These are phyloP conservation scores for Hassar affinis DNA, from an alignment of 2,113 vertebrate genomes.

Conservation along the genomic window DNA sequence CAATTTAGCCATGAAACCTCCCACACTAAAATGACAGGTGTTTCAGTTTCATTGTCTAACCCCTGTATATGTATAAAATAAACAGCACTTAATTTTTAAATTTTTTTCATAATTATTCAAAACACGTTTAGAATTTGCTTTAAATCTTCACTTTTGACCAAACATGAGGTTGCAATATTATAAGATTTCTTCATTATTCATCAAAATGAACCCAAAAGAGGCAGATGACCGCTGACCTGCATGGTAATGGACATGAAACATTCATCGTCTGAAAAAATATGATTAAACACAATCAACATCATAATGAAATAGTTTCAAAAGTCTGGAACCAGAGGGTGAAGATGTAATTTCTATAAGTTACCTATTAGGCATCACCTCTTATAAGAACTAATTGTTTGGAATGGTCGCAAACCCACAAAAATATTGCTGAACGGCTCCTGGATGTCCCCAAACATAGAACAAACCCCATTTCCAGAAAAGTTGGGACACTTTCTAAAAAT, in stretches of 20 bases:
- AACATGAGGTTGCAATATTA: too few relatives aligned
- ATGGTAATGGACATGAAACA: background rate
- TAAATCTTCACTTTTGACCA: too few relatives aligned
- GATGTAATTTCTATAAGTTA: background rate
- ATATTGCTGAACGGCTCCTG: background rate
- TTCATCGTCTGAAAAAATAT: background rate
- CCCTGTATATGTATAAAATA: too few relatives aligned
- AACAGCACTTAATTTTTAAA: too few relatives aligned
- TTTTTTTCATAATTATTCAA: too few relatives aligned
- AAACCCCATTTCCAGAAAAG: too few relatives aligned
- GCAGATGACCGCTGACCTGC: background rate
- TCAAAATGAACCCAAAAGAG: background rate
- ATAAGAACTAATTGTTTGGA: background rate
- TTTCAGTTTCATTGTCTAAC: too few relatives aligned
- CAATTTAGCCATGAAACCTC: too few relatives aligned
- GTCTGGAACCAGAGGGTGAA: background rate
- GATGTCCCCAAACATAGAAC: background rate
- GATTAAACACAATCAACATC: background rate
- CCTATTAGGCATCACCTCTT: background rate
- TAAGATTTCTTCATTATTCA: too few relatives aligned
- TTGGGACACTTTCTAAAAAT: too few relatives aligned
- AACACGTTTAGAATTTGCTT: too few relatives aligned
- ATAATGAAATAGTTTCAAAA: background rate
- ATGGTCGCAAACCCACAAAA: background rate
- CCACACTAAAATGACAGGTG: too few relatives aligned